A percentile compares a stretch with the other conserved stretches of the same genome.
These are phyloP conservation scores for Idaea aversata DNA, from an alignment of 2,888 invertebrate genomes.

Conservation along the genomic window DNA sequence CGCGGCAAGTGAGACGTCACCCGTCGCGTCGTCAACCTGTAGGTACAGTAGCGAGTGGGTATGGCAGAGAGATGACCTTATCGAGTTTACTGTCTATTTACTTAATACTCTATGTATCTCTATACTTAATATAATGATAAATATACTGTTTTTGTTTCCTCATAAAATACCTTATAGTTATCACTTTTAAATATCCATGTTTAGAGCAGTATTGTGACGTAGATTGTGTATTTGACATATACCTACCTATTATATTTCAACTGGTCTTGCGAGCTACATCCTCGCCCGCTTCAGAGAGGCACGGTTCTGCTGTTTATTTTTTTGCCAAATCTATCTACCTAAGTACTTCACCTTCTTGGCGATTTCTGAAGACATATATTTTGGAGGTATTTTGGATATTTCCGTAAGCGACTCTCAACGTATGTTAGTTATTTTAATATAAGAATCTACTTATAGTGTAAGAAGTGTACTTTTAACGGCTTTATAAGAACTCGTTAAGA, in stretches of 20 bases:
- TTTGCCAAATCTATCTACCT: constrained; percentile 54
- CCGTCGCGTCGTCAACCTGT: no score
- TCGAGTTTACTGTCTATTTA: background rate
- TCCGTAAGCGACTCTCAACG: constrained; percentile 63
- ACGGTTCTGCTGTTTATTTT: constrained; percentile 14
- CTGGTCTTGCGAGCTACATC: constrained; percentile 24
- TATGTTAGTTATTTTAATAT: constrained; percentile 45
- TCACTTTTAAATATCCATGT: constrained; percentile 29
- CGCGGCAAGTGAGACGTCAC: background rate
- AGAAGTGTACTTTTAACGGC: constrained; percentile 48
- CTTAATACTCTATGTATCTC: background rate
- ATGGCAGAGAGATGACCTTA: background rate
- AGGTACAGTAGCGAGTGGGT: background rate
- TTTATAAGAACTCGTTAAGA: constrained; percentile 47
- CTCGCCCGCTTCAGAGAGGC: constrained; percentile 12
- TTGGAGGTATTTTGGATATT: constrained; percentile 72
- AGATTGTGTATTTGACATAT: constrained; percentile 41
- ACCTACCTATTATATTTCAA: constrained; percentile 32
- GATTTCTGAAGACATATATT: constrained; percentile 62
- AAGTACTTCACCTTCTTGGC: constrained; percentile 49
- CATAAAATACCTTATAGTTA: background rate
- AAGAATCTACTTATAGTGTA: constrained; percentile 51
- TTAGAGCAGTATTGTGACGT: constrained; percentile 46
- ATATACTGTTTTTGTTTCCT: background rate
- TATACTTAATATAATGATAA: background rate